A percentile compares a stretch with the other conserved stretches of the same genome.
Conservation (phyloP, 2,797 vertebrate genomes). For the Rachycentron canadum region DNA sequence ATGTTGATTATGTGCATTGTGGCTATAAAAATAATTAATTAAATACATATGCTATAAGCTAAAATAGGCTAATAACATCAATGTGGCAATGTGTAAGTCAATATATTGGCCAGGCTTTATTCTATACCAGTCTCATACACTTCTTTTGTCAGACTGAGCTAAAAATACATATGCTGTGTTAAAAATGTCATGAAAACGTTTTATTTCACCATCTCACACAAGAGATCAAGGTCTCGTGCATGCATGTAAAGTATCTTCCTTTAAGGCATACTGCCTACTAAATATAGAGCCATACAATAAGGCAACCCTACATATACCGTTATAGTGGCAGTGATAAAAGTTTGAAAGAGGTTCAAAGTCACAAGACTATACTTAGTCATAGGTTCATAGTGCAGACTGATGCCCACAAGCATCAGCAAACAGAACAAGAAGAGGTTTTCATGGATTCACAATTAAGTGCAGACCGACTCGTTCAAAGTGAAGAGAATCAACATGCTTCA, state of each 20-base stretch:
- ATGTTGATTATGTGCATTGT: neutral
- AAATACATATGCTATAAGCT: neutral
- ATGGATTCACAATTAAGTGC: slow-evolving; percentile 71
- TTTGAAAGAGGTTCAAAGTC: slow-evolving; percentile 72
- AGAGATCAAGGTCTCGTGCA: slow-evolving; percentile 14
- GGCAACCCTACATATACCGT: slow-evolving; percentile 38
- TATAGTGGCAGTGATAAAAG: slow-evolving; percentile 46
- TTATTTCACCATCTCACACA: slow-evolving; percentile 28
- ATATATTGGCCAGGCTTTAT: neutral
- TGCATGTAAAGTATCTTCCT: slow-evolving; percentile 35
- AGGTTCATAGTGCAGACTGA: slow-evolving; percentile 56
- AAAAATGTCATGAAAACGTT: slow-evolving; percentile 17
- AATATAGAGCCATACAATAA: slow-evolving; percentile 45
- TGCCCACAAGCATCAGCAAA: slow-evolving; percentile 58
- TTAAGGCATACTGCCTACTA: slow-evolving; percentile 32
- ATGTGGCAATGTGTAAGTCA: neutral
- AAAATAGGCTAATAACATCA: neutral
- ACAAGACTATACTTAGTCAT: slow-evolving; percentile 51
- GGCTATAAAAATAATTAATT: neutral
- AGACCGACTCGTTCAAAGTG: slow-evolving; percentile 61
- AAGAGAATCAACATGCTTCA: slow-evolving; percentile 63
- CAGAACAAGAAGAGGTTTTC: slow-evolving; percentile 58
- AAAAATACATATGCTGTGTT: slow-evolving; percentile 18
- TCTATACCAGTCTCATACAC: neutral
- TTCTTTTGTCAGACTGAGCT: neutral